Evolutionary conservation across 2,113 vertebrate genomes (phyloP), one percentile per base, ranked within the genome.

Genomic region (Indri indri): DNA sequence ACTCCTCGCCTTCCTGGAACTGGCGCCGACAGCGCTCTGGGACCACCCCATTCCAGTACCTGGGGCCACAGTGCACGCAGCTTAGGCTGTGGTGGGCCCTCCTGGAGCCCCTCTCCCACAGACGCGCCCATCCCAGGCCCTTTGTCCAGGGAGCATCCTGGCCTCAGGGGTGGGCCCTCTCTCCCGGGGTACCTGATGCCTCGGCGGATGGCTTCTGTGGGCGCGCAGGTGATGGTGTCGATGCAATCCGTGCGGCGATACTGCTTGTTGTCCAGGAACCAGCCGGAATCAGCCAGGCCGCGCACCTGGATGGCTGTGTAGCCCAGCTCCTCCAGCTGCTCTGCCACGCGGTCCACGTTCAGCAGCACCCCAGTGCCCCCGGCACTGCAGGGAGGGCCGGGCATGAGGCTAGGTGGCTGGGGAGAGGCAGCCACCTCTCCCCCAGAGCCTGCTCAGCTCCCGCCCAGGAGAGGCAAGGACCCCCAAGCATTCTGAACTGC

Each of bases 201-300:
- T 91, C 99, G 99, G 84, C 99, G 99, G 98, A 99, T 99, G 98
- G 99, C 99, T 97, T 99, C 99, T 0, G 99, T 99, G 20, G 99
- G 99, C 0, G 99, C 98, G 42, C 99, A 99, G 0, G 99, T 99
- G 96, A 99, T 97, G 0, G 99, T 99, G 80, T 99, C 99, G 0
- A 99, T 96, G 13, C 99, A 99, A 98, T 99, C 99, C 0, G 99
- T 99, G 84, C 98, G 99, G 95, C 99, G 99, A 80, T 99, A 99
- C 97, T 99, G 99, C 97, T 99, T 99, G 95, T 99, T 99, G 98
- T 99, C 99, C 98, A 99, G 98, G 98, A 99, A 99, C 99, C 99
- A 99, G 42, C 99, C 99, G 0, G 99, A 99, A 96, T 99, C 99
- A 0, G 99, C 99, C 96, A 99, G 98, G 86, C 99, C 99, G 94